Percentiles rank a stretch among this genome's conserved stretches.
These are phyloP conservation scores for Lepidothrix coronata DNA, from an alignment of 2,113 vertebrate species.

Conservation along the genomic window DNA sequence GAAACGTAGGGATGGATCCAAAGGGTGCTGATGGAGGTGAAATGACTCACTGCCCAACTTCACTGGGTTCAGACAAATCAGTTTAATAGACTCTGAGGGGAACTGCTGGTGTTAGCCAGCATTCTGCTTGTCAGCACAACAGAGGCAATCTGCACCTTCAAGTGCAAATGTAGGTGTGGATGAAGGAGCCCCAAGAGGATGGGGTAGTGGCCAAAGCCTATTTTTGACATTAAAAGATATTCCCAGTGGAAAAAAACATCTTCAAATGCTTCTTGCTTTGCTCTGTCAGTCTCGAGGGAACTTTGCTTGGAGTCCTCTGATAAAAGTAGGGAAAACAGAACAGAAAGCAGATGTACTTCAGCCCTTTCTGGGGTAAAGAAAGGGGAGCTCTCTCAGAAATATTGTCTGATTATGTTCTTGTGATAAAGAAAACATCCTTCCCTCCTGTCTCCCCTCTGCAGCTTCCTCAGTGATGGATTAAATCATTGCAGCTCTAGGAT, in stretches of 20 bases:
- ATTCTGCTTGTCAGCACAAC: background rate
- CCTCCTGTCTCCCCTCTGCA: background rate
- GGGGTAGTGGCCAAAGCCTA: no score
- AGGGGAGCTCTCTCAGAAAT: background rate
- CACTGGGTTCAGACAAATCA: background rate
- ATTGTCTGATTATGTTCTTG: background rate
- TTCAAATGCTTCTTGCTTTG: background rate
- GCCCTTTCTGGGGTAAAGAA: background rate
- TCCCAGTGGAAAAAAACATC: background rate
- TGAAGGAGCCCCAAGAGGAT: background rate
- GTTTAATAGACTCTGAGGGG: background rate
- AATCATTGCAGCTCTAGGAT: background rate
- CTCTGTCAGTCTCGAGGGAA: fast-evolving
- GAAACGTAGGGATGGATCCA: fast-evolving
- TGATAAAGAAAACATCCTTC: background rate
- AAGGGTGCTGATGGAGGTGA: background rate
- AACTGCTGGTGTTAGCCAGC: background rate
- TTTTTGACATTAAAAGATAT: background rate
- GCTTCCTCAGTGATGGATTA: background rate
- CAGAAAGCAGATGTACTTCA: background rate
- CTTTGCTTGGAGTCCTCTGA: background rate
- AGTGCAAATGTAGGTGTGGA: background rate
- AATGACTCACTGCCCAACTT: background rate
- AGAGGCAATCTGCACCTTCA: background rate
- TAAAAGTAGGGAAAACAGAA: background rate